These are phyloP conservation scores for Drosophila serrata DNA, from an alignment of 1,140 invertebrate species.

Conservation along the genomic window DNA sequence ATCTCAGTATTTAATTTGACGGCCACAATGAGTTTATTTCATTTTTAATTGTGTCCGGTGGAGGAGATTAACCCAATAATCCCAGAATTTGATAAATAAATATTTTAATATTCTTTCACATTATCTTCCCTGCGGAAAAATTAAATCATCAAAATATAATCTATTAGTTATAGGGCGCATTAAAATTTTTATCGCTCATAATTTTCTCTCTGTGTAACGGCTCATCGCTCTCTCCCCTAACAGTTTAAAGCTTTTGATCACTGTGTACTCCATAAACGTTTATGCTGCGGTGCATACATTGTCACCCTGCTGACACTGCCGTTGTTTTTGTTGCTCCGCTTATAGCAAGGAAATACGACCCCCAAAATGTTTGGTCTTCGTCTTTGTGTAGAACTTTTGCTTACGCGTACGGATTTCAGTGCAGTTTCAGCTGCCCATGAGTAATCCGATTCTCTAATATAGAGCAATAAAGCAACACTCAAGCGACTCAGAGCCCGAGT, in stretches of 20 bases:
- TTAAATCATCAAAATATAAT: background rate
- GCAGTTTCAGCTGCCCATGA: too few relatives aligned
- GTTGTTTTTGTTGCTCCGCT: background rate
- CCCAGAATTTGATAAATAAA: background rate
- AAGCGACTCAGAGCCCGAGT: too few relatives aligned
- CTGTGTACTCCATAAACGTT: background rate
- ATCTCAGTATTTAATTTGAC: background rate
- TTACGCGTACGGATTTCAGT: too few relatives aligned
- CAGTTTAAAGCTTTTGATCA: background rate
- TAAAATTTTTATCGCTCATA: too few relatives aligned
- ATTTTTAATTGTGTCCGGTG: background rate
- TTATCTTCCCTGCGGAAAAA: background rate
- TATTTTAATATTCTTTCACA: background rate
- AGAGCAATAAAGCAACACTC: too few relatives aligned
- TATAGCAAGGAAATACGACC: background rate
- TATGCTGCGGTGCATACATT: background rate
- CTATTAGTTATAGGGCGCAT: too few relatives aligned
- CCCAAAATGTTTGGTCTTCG: background rate
- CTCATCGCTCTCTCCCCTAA: too few relatives aligned
- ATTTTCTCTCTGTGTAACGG: too few relatives aligned
- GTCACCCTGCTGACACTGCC: background rate
- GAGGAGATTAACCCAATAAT: background rate
- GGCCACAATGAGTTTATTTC: background rate
- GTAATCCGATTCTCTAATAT: too few relatives aligned
- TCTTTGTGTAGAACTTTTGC: too few relatives aligned